These are phyloP conservation scores for Microchrysa polita DNA, from an alignment of 2,888 invertebrate genomes.

Conservation along the genomic window DNA sequence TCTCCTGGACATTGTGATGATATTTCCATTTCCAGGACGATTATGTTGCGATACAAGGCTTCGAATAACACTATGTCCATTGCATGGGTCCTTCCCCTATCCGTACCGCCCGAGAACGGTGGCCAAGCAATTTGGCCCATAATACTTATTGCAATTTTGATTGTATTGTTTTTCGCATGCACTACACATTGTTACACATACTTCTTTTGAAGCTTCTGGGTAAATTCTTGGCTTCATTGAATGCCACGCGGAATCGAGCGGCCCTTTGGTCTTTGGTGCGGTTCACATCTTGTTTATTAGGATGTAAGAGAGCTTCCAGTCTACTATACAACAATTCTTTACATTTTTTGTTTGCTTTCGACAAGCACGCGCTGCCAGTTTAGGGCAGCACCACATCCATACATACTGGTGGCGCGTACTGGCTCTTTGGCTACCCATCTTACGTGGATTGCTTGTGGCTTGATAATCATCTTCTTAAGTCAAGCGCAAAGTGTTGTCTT, in stretches of 20 bases:
- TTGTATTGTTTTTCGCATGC: constrained; percentile 23
- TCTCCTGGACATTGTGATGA: too few species aligned
- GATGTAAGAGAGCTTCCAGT: background rate
- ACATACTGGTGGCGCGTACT: too few species aligned
- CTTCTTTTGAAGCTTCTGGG: constrained; percentile 36
- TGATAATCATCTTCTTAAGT: constrained; percentile 46
- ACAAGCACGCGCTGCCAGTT: constrained; percentile 32
- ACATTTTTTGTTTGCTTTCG: constrained; percentile 34
- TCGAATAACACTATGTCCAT: too few species aligned
- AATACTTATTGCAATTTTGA: constrained; percentile 41
- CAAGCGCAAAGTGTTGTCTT: constrained; percentile 37
- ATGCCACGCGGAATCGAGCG: constrained; percentile 1
- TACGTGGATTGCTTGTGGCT: constrained; percentile 51
- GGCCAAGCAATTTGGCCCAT: constrained; percentile 28
- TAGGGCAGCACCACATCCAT: too few species aligned
- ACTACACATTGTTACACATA: background rate
- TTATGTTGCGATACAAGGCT: too few species aligned
- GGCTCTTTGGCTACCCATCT: constrained; percentile 47
- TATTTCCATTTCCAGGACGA: too few species aligned
- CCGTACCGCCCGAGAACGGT: background rate
- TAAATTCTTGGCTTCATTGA: constrained; percentile 32
- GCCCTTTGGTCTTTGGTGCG: too few species aligned
- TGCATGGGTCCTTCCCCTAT: background rate
- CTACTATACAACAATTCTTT: background rate
- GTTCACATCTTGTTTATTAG: constrained; percentile 7